Percentiles rank a stretch among this genome's conserved stretches.
These are phyloP conservation scores for Tetragonisca angustula DNA, from an alignment of 2,888 invertebrate species.

Conservation along the genomic window DNA sequence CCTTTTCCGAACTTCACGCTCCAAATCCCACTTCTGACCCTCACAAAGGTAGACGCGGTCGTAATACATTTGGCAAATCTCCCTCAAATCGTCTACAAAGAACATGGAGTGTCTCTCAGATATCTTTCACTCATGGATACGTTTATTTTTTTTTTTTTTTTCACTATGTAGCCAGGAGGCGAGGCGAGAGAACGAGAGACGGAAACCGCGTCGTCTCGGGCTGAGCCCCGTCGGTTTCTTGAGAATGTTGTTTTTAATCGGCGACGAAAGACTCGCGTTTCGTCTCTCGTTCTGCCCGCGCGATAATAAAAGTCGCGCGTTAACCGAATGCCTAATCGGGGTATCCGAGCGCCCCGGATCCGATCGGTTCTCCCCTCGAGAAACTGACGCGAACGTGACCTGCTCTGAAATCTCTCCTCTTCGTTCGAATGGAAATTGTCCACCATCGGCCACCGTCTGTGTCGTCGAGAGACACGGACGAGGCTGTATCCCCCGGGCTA, in stretches of 20 bases:
- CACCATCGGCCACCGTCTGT: constrained; percentile 45
- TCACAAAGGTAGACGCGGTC: constrained; percentile 98
- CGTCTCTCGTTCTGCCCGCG: constrained; percentile 52
- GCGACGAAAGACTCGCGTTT: no score
- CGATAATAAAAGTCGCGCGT: constrained; percentile 47
- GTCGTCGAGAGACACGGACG: constrained; percentile 42
- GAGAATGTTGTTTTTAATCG: no score
- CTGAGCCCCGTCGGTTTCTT: no score
- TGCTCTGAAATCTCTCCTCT: constrained; percentile 78
- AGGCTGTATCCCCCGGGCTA: constrained; percentile 6
- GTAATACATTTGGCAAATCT: constrained; percentile 98
- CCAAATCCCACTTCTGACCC: constrained; percentile 99
- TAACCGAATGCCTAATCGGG: constrained; percentile 48
- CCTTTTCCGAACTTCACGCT: constrained; percentile 99
- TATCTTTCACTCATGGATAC: constrained; percentile 62
- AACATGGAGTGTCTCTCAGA: constrained; percentile 77
- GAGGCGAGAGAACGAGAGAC: constrained; percentile 34
- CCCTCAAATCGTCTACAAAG: constrained; percentile 94
- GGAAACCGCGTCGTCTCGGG: no score
- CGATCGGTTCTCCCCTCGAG: constrained; percentile 12
- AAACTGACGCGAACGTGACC: constrained; percentile 64
- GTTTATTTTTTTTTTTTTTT: constrained; percentile 35
- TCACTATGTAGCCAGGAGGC: constrained; percentile 55
- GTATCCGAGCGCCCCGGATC: background rate
- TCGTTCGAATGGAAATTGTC: constrained; percentile 52